These are phyloP conservation scores for Brachionus rotundiformis DNA, from an alignment of 1,140 invertebrate genomes.

Conservation along the genomic window DNA sequence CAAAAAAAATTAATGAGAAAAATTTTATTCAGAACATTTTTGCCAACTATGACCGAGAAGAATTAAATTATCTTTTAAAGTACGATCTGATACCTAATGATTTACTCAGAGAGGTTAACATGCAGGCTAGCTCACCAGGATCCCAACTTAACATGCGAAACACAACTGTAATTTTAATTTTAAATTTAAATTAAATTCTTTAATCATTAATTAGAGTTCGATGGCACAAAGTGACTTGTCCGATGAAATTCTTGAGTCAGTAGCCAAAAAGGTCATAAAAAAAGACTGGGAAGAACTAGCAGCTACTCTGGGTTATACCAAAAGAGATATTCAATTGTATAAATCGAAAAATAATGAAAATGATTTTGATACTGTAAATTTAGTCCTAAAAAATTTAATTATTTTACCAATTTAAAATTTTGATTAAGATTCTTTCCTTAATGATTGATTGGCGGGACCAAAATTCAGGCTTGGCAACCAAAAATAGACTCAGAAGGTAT, in stretches of 20 bases:
- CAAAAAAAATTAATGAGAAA: background rate
- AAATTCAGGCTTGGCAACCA: constrained; percentile 15
- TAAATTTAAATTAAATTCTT: no score
- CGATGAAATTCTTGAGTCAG: background rate
- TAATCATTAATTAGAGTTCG: no score
- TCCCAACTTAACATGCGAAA: constrained; percentile 35
- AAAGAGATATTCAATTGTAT: background rate
- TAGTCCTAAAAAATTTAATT: background rate
- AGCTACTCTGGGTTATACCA: constrained; percentile 1
- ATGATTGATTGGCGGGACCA: constrained; percentile 41
- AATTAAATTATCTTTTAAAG: constrained; percentile 1
- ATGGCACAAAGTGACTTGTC: background rate
- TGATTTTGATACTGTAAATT: background rate
- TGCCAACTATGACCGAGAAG: background rate
- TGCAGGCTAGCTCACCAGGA: background rate
- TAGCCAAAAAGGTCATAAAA: constrained; percentile 3
- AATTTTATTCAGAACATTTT: constrained; percentile 25
- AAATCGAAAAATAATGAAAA: background rate
- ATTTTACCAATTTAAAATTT: background rate
- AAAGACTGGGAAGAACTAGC: constrained; percentile 45
- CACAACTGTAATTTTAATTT: background rate
- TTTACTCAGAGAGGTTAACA: constrained; percentile 2
- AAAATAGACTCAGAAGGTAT: constrained; percentile 11
- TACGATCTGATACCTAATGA: constrained; percentile 36
- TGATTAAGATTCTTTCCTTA: background rate